phyloP scores from a whole-genome alignment of 1,140 invertebrate species.

The Drosophila athabasca region DNA sequence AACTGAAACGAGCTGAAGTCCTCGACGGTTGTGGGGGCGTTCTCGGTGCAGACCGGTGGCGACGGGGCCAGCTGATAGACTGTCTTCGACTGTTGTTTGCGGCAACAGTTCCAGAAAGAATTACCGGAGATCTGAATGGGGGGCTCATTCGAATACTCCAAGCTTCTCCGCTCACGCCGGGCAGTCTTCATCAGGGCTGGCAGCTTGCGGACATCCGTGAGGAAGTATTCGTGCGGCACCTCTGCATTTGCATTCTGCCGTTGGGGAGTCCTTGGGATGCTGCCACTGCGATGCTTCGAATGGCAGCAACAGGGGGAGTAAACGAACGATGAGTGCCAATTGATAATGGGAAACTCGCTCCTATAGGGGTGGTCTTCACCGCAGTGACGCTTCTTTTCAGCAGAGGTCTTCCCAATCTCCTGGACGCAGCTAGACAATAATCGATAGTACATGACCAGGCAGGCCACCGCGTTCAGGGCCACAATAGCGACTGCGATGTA shows the following conservation, averaged over 20 bases:
- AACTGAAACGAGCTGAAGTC: constrained; percentile 65
- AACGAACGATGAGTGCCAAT: constrained; percentile 83
- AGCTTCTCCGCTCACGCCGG: constrained; percentile 60
- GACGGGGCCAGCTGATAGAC: constrained; percentile 77
- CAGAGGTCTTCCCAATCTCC: constrained; percentile 71
- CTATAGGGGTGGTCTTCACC: constrained; percentile 19
- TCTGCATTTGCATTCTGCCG: constrained; percentile 57
- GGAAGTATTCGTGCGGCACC: constrained; percentile 79
- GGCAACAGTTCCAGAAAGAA: constrained; percentile 81
- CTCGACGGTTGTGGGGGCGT: constrained; percentile 68
- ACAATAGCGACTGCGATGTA: constrained; percentile 67
- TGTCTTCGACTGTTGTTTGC: constrained; percentile 59
- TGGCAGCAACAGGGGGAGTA: constrained; percentile 61
- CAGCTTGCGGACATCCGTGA: constrained; percentile 84
- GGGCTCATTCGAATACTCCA: constrained; percentile 43
- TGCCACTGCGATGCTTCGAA: constrained; percentile 61
- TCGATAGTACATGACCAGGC: constrained; percentile 81
- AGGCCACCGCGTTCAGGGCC: constrained; percentile 81
- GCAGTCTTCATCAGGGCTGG: constrained; percentile 81
- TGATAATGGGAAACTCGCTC: constrained; percentile 59
- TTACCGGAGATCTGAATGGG: constrained; percentile 58
- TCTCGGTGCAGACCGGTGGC: constrained; percentile 53
- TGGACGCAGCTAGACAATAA: constrained; percentile 63
- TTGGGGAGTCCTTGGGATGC: constrained; percentile 46
- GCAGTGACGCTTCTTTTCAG: constrained; percentile 19